Base-by-base conservation (phyloP, 1,140 invertebrate genomes). In the Drosophila mayri region DNA sequence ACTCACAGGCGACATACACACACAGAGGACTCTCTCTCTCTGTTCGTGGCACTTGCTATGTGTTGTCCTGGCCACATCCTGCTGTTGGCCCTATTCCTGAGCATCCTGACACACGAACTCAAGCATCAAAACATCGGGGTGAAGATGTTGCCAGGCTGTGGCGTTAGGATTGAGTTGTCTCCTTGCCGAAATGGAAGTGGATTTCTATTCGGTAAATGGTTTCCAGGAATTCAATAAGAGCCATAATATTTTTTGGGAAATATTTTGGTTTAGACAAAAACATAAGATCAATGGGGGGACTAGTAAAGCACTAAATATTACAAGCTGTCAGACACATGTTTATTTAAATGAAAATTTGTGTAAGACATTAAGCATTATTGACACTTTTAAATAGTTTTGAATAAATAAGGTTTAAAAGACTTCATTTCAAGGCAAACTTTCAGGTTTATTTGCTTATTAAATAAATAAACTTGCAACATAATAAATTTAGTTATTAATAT, bases 141-240 rank as follows among this genome's bases (percentile, higher is more conserved):
- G 70, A 73, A 70, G 67, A 72, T 49, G 66, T 49, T 71, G 68
- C 66, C 67, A 47, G 67, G 50, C 67, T 37, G 64, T 14, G 65
- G 50, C 67, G 20, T 50, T 20, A 18, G 30, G 63, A 70, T 70
- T 70, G 66, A 70, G 66, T 70, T 70, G 66, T 70, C 47, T 47
- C 14, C 43, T n/a, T 37, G 46, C 18, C 22, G 16, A 66, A 35
- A 35, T 20, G 16, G 40, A 55, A 65, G 57, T 40, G 16, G 46
- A 49, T 40, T 66, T 52, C n/a, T 7, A 18, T 38, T 32, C 65
- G 61, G 43, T 65, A 68, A 43, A 65, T 38, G 61, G 16, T 54
- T 44, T 55, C 63, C 22, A 18, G 18, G 46, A 70, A 67, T 37
- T 43, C 46, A 40, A 43, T 37, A 35, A 54, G 37, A 32, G 22